phyloP scores from a whole-genome alignment of 2,888 invertebrate genomes.

The Bugula neritina region DNA sequence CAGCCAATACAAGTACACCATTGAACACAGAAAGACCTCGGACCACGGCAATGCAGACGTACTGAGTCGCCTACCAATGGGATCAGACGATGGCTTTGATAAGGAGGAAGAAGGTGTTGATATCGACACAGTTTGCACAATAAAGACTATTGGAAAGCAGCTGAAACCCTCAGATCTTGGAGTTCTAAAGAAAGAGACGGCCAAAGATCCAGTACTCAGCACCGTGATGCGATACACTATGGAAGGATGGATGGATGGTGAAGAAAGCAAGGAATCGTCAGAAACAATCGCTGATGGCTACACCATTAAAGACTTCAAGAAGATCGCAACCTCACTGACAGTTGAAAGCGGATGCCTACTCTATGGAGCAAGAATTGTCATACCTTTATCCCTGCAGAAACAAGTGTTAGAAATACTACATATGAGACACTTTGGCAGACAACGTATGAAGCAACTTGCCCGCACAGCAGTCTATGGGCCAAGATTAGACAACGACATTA shows the following conservation, averaged over 20 bases:
- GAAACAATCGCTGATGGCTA: background rate
- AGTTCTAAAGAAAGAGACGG: background rate
- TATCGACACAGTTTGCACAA: background rate
- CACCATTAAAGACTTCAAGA: background rate
- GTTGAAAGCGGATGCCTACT: conserved; percentile 33
- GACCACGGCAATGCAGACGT: conserved; percentile 32
- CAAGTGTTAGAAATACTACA: conserved; percentile 34
- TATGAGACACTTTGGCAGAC: conserved; percentile 32
- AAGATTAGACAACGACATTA: conserved; percentile 30
- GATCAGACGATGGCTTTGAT: background rate
- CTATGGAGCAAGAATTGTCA: conserved; percentile 32
- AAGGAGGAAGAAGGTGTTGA: background rate
- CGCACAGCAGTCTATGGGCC: conserved; percentile 28
- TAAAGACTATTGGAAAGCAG: conserved; percentile 17
- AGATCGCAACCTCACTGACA: conserved; percentile 27
- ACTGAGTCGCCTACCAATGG: conserved; percentile 31
- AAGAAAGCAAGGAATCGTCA: no score
- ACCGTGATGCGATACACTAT: conserved; percentile 24
- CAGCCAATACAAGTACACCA: conserved; percentile 29
- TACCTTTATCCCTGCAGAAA: conserved; percentile 33
- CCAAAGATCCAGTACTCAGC: background rate
- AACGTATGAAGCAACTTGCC: conserved; percentile 33
- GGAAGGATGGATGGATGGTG: no score
- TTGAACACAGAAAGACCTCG: conserved; percentile 27
- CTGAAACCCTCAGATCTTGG: conserved; percentile 7